These are phyloP conservation scores for Melanocharis versteri DNA, from an alignment of 2,113 vertebrate genomes.

Conservation along the genomic window DNA sequence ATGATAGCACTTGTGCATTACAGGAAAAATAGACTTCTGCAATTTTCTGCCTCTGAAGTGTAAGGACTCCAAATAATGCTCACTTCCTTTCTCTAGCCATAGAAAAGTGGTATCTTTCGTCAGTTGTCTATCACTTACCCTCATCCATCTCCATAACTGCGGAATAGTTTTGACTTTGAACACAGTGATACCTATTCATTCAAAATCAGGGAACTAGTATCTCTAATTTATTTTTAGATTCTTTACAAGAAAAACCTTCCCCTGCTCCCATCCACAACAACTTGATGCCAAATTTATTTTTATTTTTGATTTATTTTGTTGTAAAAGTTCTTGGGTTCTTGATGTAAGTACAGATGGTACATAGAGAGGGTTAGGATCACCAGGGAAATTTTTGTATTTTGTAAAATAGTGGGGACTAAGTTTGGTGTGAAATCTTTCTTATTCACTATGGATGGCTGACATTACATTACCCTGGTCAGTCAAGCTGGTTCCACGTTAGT, in stretches of 20 bases:
- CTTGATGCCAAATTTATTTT: neutral
- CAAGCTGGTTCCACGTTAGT: neutral
- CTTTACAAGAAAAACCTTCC: neutral
- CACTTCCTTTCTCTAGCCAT: neutral
- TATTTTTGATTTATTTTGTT: neutral
- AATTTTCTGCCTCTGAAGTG: neutral
- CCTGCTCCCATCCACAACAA: neutral
- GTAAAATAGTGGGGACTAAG: neutral
- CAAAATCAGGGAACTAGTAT: neutral
- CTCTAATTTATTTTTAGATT: neutral
- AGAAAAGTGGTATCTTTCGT: neutral
- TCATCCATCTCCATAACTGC: neutral
- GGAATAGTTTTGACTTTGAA: neutral
- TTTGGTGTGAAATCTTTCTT: neutral
- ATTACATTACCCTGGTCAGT: neutral
- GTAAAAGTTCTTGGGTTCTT: neutral
- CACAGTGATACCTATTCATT: neutral
- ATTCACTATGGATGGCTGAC: neutral
- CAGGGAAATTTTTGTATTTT: neutral
- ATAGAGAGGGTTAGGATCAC: neutral
- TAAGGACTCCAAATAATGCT: neutral
- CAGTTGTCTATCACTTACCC: neutral
- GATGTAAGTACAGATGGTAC: fast-evolving
- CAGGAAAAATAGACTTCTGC: neutral
- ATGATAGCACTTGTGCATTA: neutral